Percentiles rank a stretch among this genome's conserved stretches.
phyloP scores from a whole-genome alignment of 2,113 vertebrate genomes.

The Eudyptes chrysolophus region DNA sequence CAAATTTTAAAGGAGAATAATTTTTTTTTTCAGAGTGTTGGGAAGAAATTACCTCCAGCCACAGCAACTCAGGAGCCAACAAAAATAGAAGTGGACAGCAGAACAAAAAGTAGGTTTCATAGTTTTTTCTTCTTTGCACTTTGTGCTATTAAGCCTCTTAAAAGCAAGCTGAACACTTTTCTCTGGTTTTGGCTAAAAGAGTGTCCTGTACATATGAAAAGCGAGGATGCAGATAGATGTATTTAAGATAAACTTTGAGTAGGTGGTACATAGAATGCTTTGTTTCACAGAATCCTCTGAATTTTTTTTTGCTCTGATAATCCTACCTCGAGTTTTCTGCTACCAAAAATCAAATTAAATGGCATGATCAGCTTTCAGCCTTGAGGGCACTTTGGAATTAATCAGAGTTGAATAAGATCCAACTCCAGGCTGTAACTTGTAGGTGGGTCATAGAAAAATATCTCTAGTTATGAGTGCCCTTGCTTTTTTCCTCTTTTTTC shows the following conservation, averaged over 20 bases:
- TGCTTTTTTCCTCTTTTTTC: neutral
- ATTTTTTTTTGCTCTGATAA: neutral
- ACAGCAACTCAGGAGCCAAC: constrained; percentile 79
- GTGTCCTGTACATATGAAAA: neutral
- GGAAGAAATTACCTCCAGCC: constrained; percentile 82
- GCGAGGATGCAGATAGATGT: neutral
- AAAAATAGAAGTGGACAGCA: constrained; percentile 90
- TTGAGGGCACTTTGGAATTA: neutral
- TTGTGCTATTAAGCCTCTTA: neutral
- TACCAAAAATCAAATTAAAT: neutral
- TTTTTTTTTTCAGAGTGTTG: constrained; percentile 73
- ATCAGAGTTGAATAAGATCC: neutral
- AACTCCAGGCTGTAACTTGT: neutral
- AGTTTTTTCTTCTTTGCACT: constrained; percentile 37
- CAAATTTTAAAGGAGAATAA: constrained; percentile 45
- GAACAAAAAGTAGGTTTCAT: constrained; percentile 85
- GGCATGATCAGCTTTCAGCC: neutral
- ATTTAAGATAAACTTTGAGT: neutral
- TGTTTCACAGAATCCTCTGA: neutral
- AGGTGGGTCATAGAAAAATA: neutral
- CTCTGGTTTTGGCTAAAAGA: neutral
- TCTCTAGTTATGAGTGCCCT: neutral
- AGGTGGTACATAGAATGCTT: neutral
- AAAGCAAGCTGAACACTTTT: neutral
- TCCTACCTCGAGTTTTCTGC: neutral